Evolutionary conservation across 2,888 invertebrate genomes (phyloP), one percentile per base, ranked within the genome.

Genomic region (Drosophila helvetica): DNA sequence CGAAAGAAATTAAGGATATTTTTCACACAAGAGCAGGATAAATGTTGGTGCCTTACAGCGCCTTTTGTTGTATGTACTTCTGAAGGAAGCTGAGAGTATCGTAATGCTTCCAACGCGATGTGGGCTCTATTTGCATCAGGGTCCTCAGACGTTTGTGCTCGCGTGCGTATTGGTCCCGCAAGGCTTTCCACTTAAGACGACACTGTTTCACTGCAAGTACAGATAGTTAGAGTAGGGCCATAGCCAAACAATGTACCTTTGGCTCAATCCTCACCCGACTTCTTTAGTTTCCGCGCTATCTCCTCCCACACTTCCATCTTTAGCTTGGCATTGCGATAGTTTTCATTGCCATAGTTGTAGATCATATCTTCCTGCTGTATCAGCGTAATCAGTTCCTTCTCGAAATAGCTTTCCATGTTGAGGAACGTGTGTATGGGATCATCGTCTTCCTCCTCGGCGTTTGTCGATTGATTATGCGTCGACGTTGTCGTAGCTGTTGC

Each of bases 401-500:
- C 91, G 43, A 91, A 91, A 64, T 91, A 91, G 65, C 90, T 91
- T 70, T 91, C 91, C 63, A 91, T 91, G 60, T 91, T 91, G 0
- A 91, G 77, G 78, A 90, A 91, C 8, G 90, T 91, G 64, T 91
- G 91, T 58, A 91, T 90, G 9, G 91, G 90, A 79, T 91, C 91
- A 19, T 91, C 91, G 54, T 91, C 91, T 55, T 91, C 91, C 47
- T 90, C 90, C 15, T 90, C 89, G 30, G 75, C 77, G 55, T 56
- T 57, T 2, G 22, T 50, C 3, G 27, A 27, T 2, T 27, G 27
- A 27, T 27, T 27, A 27, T 27, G 27, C 7, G 68, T 7, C 10
- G 30, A 47, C 33, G 70, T 22, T 47, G 62, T 17, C 12, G 42
- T 15, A 9, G 46, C 12, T 43, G 57, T 42, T 1, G 48, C 38